Base-by-base conservation (phyloP, 2,888 invertebrate genomes). In the Orchesellides sinensis region DNA sequence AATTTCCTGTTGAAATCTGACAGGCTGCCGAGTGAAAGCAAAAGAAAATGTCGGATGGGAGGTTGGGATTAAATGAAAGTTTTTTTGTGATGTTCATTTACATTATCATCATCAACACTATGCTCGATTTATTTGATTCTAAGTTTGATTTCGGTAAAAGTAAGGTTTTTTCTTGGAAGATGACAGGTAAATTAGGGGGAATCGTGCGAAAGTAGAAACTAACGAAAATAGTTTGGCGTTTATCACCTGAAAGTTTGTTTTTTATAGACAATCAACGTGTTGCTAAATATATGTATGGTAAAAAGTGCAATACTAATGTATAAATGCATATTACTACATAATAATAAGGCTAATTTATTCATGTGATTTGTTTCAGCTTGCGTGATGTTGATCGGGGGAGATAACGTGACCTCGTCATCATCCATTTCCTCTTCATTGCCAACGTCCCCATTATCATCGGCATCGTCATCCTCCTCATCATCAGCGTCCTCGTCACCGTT, bases 371-470 rank as follows among this genome's bases (percentile, higher is more conserved):
- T 63, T 83, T n/a, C 63, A 87, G 87, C 83, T 83, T 82, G 85
- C 69, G 84, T 85, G 82, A 82, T 87, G 84, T 69, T 79, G 63
- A 87, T 83, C 68, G 83, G 79, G 47, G 85, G 84, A 78, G 85
- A 87, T 70, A 85, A 87, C 61, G 84, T 83, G 70, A 84, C 84
- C 65, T 63, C 83, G 21, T 63, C 84, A 49, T 83, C 84, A 63
- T 70, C 78, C 59, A 54, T 74, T 6, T 66, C 73, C 23, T 27
- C 56, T 8, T 56, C 27, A 32, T 65, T 80, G 29, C 14, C 35
- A n/a, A 35, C 17, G n/a, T 21, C 35, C n/a, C 63, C 63, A 63
- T 27, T 49, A 10, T 61, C 73, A 2, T 56, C 70, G 17, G 19
- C 77, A 49, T 83, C 86, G 68, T 65, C 78, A 10, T 10, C 63